Percentiles rank a stretch among this genome's conserved stretches.
Conservation (phyloP, 2,797 vertebrate genomes). For the Momotus momota region DNA sequence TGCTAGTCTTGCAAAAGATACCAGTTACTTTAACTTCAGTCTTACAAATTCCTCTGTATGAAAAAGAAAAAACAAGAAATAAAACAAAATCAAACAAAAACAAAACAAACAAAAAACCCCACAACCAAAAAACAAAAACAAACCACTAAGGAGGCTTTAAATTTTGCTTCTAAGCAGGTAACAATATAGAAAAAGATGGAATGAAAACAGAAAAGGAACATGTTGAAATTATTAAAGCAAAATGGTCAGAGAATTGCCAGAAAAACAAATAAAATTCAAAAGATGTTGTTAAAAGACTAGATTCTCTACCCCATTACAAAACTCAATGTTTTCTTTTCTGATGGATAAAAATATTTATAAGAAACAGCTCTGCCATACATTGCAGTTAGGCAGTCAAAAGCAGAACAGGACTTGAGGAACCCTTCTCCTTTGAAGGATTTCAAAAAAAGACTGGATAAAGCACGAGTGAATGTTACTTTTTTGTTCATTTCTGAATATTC, state of each 20-base stretch:
- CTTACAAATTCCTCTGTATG: neutral
- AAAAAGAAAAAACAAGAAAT: neutral
- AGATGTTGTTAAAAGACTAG: neutral
- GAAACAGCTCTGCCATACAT: neutral
- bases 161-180: neutral
- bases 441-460: neutral
- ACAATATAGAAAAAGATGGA: neutral
- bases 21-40: neutral
- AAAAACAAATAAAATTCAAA: slow-evolving; percentile 35
- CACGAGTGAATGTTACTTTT: neutral
- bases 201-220: neutral
- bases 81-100: too few relatives aligned
- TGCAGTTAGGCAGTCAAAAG: neutral
- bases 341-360: neutral
- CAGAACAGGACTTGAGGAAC: neutral
- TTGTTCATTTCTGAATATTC: neutral
- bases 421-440: neutral
- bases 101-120: too few relatives aligned
- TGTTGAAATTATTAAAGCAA: slow-evolving; percentile 44
- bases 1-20: slow-evolving; percentile 14
- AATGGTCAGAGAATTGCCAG: neutral
- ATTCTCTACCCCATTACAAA: neutral
- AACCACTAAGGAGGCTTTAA: neutral
- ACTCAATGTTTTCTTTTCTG: neutral
- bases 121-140: too few relatives aligned